phyloP scores from a whole-genome alignment of 2,113 vertebrate genomes.

The Rhabdomys dilectus region DNA sequence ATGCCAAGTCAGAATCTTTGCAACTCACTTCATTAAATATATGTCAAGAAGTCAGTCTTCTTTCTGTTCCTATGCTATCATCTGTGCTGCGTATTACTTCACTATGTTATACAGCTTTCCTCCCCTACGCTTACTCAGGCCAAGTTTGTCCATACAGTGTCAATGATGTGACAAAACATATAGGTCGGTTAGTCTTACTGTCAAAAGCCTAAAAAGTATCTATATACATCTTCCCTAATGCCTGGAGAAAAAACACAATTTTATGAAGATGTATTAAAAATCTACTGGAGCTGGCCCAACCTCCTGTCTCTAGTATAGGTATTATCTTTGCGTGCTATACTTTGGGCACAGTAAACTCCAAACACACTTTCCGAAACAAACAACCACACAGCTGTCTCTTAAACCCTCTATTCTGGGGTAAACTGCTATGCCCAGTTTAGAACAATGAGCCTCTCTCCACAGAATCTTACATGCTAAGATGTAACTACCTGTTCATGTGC shows the following conservation, averaged over 20 bases:
- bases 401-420: not conserved
- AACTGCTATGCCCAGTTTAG: not conserved
- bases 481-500: not conserved
- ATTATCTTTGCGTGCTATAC: not conserved
- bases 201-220: not conserved
- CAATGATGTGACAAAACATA: not conserved
- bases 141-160: not conserved
- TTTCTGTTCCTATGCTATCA: not conserved
- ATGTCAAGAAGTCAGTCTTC: not conserved
- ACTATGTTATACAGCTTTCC: not conserved
- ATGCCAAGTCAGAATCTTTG: not conserved
- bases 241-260: not conserved
- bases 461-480: not conserved
- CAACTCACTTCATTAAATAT: not conserved
- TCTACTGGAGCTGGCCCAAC: not conserved
- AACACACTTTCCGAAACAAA: not conserved
- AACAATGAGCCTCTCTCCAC: not conserved
- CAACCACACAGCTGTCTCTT: not conserved
- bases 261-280: not conserved
- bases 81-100: not conserved
- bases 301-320: not conserved
- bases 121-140: accelerated
- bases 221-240: not conserved
- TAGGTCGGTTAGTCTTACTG: not conserved
- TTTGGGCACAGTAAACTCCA: not conserved